phyloP scores from a whole-genome alignment of 2,113 vertebrate genomes.

The Miniopterus natalensis region DNA sequence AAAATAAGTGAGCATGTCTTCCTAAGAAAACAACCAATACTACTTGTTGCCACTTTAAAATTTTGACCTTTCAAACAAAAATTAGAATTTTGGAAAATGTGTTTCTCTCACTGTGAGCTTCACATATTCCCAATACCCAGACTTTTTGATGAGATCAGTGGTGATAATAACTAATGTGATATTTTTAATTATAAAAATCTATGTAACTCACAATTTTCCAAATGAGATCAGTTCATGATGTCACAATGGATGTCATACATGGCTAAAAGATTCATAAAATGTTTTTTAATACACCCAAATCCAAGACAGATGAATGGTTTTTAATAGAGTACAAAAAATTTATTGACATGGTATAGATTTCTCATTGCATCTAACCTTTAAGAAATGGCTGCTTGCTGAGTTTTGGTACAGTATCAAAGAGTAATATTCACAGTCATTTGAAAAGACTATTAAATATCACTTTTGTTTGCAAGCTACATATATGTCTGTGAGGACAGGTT shows the following conservation, averaged over 20 bases:
- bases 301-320: background rate
- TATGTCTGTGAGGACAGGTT: background rate
- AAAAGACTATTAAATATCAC: background rate
- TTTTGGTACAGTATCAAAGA: background rate
- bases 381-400: background rate
- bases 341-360: background rate
- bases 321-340: background rate
- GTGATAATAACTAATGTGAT: background rate
- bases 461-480: background rate
- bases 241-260: background rate
- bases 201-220: background rate
- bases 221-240: background rate
- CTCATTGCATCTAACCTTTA: background rate
- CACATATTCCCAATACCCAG: background rate
- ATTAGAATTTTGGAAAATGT: slow-evolving; percentile 38
- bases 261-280: background rate
- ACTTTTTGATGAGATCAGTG: slow-evolving; percentile 41
- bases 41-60: slow-evolving; percentile 14
- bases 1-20: background rate
- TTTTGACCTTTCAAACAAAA: slow-evolving; percentile 35
- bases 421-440: background rate
- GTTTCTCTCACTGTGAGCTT: background rate
- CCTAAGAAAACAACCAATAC: background rate
- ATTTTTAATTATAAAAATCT: slow-evolving; percentile 32
- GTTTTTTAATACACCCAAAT: background rate